Percentiles rank a stretch among this genome's conserved stretches.
These are phyloP conservation scores for Muscidifurax raptorellus DNA, from an alignment of 1,140 invertebrate species.

Conservation along the genomic window DNA sequence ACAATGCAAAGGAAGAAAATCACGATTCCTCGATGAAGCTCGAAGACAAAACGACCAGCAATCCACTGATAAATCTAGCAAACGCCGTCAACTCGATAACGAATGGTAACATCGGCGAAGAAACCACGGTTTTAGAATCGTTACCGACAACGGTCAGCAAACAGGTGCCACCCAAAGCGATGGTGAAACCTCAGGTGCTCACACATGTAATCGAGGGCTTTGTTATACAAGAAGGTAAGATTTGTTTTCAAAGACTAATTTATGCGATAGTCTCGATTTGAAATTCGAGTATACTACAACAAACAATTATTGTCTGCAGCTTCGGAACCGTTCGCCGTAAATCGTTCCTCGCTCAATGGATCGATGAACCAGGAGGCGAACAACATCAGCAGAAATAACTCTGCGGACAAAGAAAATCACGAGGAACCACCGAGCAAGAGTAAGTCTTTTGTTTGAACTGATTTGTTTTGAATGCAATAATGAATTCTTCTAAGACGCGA, in stretches of 20 bases:
- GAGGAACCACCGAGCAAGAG: conserved; percentile 82
- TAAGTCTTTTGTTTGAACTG: conserved; percentile 10
- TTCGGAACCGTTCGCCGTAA: conserved; percentile 91
- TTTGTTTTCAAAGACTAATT: not conserved
- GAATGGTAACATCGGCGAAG: conserved; percentile 67
- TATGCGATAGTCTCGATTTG: not conserved
- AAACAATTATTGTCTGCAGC: conserved; percentile 69
- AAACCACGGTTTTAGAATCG: conserved; percentile 58
- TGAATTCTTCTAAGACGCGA: not conserved
- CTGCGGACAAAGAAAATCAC: conserved; percentile 73
- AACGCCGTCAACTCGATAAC: conserved; percentile 73
- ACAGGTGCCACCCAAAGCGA: conserved; percentile 89
- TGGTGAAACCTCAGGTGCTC: conserved; percentile 96
- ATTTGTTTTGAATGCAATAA: not conserved
- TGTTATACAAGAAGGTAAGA: conserved; percentile 92
- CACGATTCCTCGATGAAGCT: conserved; percentile 52
- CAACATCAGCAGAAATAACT: conserved; percentile 72
- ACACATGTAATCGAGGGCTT: conserved; percentile 98
- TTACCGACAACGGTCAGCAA: conserved; percentile 72
- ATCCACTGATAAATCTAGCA: conserved; percentile 70
- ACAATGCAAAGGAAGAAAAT: conserved; percentile 62
- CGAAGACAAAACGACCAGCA: conserved; percentile 67
- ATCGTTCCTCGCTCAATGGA: conserved; percentile 77
- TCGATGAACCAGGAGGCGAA: conserved; percentile 73
- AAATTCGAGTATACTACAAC: not conserved